A percentile compares a stretch with the other conserved stretches of the same genome.
Evolutionary conservation across 23 tunicate genomes (phyloP).

Genomic region (Styela clava): DNA sequence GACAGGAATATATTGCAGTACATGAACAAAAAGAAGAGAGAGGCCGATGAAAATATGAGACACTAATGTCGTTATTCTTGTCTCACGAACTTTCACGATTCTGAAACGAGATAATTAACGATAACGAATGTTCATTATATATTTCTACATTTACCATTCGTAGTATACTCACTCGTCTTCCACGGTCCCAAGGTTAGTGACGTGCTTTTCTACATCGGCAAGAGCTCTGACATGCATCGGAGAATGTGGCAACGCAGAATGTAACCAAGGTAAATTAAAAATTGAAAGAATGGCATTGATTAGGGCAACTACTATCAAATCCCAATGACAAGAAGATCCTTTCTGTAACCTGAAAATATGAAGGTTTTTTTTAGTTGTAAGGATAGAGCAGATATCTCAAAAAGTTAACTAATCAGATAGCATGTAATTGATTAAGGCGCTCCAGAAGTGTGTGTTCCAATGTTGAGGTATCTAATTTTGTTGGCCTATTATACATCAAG

Average conservation of each 20-base stretch:
- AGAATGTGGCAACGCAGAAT: conserved; percentile 93
- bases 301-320: conserved; percentile 66
- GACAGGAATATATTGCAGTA: conserved; percentile 69
- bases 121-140: not conserved
- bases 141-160: too few relatives aligned
- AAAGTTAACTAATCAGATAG: too few relatives aligned
- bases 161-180: conserved; percentile 90
- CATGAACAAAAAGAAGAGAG: conserved; percentile 55
- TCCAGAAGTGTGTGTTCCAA: too few relatives aligned
- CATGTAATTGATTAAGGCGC: too few relatives aligned
- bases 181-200: conserved; percentile 71
- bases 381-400: too few relatives aligned
- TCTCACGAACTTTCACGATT: conserved; percentile 85
- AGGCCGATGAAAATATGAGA: conserved; percentile 86
- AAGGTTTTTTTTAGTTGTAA: too few relatives aligned
- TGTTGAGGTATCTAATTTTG: too few relatives aligned
- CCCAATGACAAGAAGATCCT: conserved; percentile 97
- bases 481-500: too few relatives aligned
- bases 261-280: conserved; percentile 95
- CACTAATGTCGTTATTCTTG: conserved; percentile 63
- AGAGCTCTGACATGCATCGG: conserved; percentile 95
- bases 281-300: conserved; percentile 79
- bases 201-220: conserved; percentile 96
- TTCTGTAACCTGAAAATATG: conserved; percentile 68
- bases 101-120: conserved; percentile 16